Conservation (phyloP, 2,888 invertebrate genomes). For the Nomada fucata region DNA sequence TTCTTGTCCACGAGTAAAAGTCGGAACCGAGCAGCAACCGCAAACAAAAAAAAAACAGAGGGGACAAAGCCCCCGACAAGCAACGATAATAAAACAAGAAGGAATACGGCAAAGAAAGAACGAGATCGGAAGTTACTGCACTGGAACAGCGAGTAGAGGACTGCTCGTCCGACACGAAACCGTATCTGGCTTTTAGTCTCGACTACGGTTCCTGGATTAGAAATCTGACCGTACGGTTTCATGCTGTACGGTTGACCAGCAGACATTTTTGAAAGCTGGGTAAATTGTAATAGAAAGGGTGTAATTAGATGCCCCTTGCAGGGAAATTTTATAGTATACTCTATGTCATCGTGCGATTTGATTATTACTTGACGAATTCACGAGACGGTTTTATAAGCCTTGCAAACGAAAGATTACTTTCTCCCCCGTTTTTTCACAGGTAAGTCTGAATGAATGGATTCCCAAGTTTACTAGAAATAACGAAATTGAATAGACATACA, state of each 20-base stretch:
- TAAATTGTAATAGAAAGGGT: too few species aligned
- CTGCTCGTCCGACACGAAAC: conserved; percentile 11
- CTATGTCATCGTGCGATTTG: too few species aligned
- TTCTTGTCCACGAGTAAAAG: conserved; percentile 60
- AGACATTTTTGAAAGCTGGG: background rate
- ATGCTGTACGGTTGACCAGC: too few species aligned
- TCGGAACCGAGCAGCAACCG: conserved; percentile 30
- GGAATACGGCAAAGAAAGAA: conserved; percentile 20
- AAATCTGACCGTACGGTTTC: background rate
- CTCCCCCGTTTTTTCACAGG: too few species aligned
- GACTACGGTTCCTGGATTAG: background rate
- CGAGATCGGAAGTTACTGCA: conserved; percentile 61
- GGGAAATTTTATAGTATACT: too few species aligned
- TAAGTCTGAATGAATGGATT: too few species aligned
- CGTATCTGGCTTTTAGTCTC: conserved; percentile 1
- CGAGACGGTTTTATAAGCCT: too few species aligned
- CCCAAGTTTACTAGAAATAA: too few species aligned
- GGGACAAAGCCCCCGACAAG: conserved; percentile 16
- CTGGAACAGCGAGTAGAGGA: conserved; percentile 46
- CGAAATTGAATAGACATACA: too few species aligned
- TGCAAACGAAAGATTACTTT: too few species aligned
- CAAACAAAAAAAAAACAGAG: conserved; percentile 35
- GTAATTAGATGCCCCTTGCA: too few species aligned
- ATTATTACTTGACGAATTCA: too few species aligned
- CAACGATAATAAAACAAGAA: background rate